Conservation (phyloP, 2,797 vertebrate species). For the Pseudochromis fuscus region DNA sequence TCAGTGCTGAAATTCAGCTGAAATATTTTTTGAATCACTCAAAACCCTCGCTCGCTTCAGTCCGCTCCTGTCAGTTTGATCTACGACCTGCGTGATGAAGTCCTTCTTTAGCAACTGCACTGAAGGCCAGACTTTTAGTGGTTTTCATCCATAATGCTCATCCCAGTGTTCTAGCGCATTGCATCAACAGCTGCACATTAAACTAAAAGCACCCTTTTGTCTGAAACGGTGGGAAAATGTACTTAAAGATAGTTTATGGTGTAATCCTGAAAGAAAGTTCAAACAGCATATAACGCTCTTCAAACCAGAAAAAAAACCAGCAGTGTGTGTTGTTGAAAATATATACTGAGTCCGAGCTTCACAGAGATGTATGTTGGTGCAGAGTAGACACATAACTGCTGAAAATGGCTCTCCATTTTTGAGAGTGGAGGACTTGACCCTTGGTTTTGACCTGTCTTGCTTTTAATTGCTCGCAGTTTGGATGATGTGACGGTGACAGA, state of each 20-base stretch:
- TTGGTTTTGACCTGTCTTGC: conserved; percentile 59
- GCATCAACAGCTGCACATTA: conserved; percentile 49
- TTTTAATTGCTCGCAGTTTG: conserved; percentile 64
- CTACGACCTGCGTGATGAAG: conserved; percentile 56
- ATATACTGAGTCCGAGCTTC: conserved; percentile 27
- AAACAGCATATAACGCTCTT: conserved; percentile 26
- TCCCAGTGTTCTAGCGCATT: conserved; percentile 33
- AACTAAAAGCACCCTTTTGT: conserved; percentile 23
- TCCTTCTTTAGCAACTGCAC: conserved; percentile 35
- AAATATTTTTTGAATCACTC: conserved; percentile 55
- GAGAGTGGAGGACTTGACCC: conserved; percentile 56
- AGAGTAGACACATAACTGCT: conserved; percentile 37
- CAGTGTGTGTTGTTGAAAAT: conserved; percentile 23
- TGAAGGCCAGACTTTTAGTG: conserved; percentile 24
- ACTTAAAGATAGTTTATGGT: conserved; percentile 52
- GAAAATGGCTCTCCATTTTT: conserved; percentile 40
- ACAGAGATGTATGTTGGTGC: conserved; percentile 13
- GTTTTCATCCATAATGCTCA: conserved; percentile 49
- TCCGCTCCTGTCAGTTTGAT: conserved; percentile 65
- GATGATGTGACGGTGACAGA: conserved; percentile 69
- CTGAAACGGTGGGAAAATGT: conserved; percentile 45
- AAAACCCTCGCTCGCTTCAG: conserved; percentile 56
- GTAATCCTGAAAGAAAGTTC: conserved; percentile 51
- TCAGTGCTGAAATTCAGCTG: conserved; percentile 38
- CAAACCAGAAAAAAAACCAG: conserved; percentile 7